phyloP scores from a whole-genome alignment of 2,113 vertebrate species.

The Lucifuga dentata region DNA sequence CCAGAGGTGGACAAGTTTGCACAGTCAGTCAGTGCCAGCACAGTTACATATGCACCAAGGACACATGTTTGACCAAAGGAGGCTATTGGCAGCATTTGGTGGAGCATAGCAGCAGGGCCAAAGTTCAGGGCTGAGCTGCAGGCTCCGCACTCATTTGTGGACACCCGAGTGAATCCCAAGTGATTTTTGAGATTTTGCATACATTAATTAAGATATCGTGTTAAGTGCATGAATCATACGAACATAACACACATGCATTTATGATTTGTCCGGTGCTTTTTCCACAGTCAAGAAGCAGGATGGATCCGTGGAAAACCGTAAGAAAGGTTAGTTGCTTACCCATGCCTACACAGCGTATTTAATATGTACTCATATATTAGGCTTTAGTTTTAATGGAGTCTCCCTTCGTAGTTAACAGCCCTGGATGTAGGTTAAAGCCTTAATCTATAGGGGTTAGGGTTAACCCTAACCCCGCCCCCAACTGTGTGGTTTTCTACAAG shows the following conservation, averaged over 20 bases:
- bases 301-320: constrained; percentile 93
- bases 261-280: constrained; percentile 29
- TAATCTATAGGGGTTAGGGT: no score
- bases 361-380: constrained; percentile 24
- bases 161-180: background rate
- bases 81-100: no score
- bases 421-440: constrained; percentile 25
- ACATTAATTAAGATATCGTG: no score
- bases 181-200: no score
- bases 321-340: constrained; percentile 90
- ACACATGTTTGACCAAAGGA: constrained; percentile 5
- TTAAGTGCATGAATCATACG: no score
- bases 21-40: background rate
- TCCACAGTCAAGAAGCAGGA: constrained; percentile 97
- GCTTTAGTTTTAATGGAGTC: constrained; percentile 22
- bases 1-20: background rate
- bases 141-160: background rate
- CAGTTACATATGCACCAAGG: background rate
- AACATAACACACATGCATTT: no score
- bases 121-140: background rate
- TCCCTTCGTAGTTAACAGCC: constrained; percentile 11
- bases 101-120: background rate
- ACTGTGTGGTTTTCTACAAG: constrained; percentile 40
- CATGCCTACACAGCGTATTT: background rate
- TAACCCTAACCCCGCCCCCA: no score